A percentile compares a stretch with the other conserved stretches of the same genome.
These are phyloP conservation scores for Thymelicus acteon DNA, from an alignment of 2,888 invertebrate genomes.

Conservation along the genomic window DNA sequence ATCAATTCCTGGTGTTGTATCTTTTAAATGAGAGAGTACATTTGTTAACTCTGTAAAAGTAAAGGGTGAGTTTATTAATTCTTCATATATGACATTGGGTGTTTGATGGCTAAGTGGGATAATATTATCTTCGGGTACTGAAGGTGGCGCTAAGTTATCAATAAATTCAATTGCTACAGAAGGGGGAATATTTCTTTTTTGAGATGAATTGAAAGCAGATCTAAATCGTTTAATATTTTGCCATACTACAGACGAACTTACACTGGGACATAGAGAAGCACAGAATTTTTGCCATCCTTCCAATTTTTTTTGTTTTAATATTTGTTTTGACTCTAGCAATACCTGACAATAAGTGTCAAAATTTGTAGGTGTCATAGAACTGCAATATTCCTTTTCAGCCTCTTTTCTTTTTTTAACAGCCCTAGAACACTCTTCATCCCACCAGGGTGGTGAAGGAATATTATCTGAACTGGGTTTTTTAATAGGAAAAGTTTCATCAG, in stretches of 20 bases:
- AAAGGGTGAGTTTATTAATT: not conserved
- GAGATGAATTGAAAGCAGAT: slow-evolving; percentile 1
- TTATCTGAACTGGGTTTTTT: too few species aligned
- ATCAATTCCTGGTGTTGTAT: too few species aligned
- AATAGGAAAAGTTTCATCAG: too few species aligned
- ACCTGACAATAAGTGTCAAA: too few species aligned
- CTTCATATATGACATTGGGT: not conserved
- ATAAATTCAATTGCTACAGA: not conserved
- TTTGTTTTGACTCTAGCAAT: too few species aligned
- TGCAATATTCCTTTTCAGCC: too few species aligned
- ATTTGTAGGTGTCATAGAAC: too few species aligned
- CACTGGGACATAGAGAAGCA: slow-evolving; percentile 5
- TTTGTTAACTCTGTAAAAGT: not conserved
- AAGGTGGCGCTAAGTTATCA: not conserved
- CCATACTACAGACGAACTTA: slow-evolving; percentile 1
- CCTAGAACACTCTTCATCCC: too few species aligned
- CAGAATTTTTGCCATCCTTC: slow-evolving; percentile 23
- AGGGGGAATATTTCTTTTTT: not conserved
- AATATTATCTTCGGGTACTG: not conserved
- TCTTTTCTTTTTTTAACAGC: too few species aligned
- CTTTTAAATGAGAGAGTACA: too few species aligned
- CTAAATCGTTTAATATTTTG: slow-evolving; percentile 17
- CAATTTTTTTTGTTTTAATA: slow-evolving; percentile 12
- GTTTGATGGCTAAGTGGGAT: not conserved
- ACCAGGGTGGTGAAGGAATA: too few species aligned